A percentile compares a stretch with the other conserved stretches of the same genome.
These are phyloP conservation scores for Enoplosus armatus DNA, from an alignment of 2,797 vertebrate genomes.

Conservation along the genomic window DNA sequence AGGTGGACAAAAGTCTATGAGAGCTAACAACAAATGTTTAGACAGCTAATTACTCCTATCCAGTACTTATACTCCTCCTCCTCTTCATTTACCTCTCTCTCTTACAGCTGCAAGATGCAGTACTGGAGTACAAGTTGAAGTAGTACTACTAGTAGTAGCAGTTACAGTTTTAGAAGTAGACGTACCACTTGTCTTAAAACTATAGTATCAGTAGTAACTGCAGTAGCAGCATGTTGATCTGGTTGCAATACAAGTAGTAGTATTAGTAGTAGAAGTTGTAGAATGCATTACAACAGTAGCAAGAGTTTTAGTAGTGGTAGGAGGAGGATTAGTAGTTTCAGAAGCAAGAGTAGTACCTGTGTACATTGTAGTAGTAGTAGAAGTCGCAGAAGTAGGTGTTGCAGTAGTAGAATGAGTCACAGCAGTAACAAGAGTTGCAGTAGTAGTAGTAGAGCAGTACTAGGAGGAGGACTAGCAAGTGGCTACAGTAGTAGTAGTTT, in stretches of 20 bases:
- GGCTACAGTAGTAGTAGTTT: background rate
- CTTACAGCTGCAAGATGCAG: background rate
- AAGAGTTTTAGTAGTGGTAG: background rate
- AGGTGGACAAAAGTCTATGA: conserved; percentile 63
- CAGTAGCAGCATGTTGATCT: background rate
- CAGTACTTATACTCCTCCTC: background rate
- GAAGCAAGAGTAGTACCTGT: background rate
- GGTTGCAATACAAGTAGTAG: background rate
- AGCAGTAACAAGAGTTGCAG: background rate
- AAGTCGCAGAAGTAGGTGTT: background rate
- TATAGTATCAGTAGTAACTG: background rate
- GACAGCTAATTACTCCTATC: conserved; percentile 66
- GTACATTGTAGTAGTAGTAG: background rate
- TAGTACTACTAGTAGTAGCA: too few species aligned
- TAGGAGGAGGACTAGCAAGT: background rate
- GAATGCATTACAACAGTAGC: background rate
- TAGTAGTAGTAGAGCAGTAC: background rate
- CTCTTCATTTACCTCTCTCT: background rate
- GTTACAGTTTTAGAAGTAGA: background rate
- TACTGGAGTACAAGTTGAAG: background rate
- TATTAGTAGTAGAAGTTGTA: background rate
- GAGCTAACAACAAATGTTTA: conserved; percentile 68
- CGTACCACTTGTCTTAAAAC: background rate
- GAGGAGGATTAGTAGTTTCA: background rate
- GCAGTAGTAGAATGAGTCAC: background rate